Percentiles rank a stretch among this genome's conserved stretches.
Conservation (phyloP, 2,113 vertebrate genomes). For the Picathartes gymnocephalus region DNA sequence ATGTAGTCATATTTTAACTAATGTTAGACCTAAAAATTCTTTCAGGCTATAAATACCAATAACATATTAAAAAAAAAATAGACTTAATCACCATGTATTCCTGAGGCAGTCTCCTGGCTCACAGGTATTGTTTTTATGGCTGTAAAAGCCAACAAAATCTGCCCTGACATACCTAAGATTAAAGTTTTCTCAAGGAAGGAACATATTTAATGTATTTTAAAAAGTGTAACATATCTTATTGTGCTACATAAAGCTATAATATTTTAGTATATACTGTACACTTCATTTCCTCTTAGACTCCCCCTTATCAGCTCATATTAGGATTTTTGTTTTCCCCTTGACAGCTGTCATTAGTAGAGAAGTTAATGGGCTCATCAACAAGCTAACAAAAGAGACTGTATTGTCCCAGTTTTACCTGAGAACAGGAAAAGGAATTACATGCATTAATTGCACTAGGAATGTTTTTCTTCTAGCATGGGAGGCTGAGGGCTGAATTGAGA, state of each 20-base stretch:
- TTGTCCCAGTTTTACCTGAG: background rate
- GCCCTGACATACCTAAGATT: background rate
- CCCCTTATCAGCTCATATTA: background rate
- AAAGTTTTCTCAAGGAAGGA: background rate
- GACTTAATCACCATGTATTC: background rate
- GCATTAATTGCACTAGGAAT: background rate
- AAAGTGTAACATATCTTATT: background rate
- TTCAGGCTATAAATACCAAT: background rate
- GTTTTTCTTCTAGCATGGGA: background rate
- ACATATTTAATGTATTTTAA: background rate
- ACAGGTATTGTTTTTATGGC: background rate
- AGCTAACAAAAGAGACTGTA: background rate
- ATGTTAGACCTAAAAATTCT: background rate
- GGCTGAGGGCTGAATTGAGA: background rate
- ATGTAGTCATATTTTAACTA: background rate
- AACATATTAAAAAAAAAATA: background rate
- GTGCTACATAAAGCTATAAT: background rate
- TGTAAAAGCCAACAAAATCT: background rate
- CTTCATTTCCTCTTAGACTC: background rate
- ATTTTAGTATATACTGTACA: background rate
- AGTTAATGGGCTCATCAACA: background rate
- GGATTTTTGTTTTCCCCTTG: background rate
- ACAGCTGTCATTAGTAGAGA: background rate
- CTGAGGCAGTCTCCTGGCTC: background rate
- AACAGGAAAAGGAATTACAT: background rate